phyloP scores from a whole-genome alignment of 2,888 invertebrate genomes.

The Perizoma affinitatum region DNA sequence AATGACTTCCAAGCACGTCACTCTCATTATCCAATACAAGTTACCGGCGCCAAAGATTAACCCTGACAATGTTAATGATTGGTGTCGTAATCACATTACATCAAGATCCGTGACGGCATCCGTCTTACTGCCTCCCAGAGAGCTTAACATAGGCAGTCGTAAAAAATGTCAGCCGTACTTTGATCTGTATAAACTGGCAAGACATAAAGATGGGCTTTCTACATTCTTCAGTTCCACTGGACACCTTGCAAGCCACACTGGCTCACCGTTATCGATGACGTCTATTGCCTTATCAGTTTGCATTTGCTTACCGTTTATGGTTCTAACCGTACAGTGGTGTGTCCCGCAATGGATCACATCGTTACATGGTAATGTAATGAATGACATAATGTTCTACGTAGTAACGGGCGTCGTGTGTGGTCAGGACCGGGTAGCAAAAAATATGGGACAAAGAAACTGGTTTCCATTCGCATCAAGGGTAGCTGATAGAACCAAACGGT shows the following conservation, averaged over 20 bases:
- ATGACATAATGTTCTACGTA: slow-evolving; percentile 23
- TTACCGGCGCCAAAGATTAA: slow-evolving; percentile 27
- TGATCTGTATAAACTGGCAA: slow-evolving; percentile 45
- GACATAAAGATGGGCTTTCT: slow-evolving; percentile 47
- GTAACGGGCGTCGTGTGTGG: slow-evolving; percentile 51
- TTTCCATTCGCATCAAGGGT: slow-evolving; percentile 16
- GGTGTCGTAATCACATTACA: slow-evolving; percentile 42
- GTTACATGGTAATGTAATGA: slow-evolving; percentile 26
- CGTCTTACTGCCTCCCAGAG: slow-evolving; percentile 37
- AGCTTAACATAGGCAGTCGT: slow-evolving; percentile 12
- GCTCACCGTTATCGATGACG: slow-evolving; percentile 48
- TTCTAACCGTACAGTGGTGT: slow-evolving; percentile 35
- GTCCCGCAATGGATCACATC: slow-evolving; percentile 33
- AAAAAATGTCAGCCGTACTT: slow-evolving; percentile 43
- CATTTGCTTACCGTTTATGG: slow-evolving; percentile 37
- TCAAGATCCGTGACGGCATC: slow-evolving; percentile 50
- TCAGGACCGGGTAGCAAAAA: slow-evolving; percentile 48
- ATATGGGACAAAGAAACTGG: slow-evolving; percentile 36
- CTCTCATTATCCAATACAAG: slow-evolving; percentile 26
- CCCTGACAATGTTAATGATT: slow-evolving; percentile 23
- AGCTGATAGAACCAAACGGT: too few species aligned
- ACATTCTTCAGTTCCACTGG: slow-evolving; percentile 33
- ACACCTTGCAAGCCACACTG: slow-evolving; percentile 43
- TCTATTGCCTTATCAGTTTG: slow-evolving; percentile 44
- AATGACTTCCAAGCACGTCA: slow-evolving; percentile 5